Evolutionary conservation across 2,888 invertebrate species (phyloP), one percentile per base, ranked within the genome.

Genomic region (Octonoba sinensis): DNA sequence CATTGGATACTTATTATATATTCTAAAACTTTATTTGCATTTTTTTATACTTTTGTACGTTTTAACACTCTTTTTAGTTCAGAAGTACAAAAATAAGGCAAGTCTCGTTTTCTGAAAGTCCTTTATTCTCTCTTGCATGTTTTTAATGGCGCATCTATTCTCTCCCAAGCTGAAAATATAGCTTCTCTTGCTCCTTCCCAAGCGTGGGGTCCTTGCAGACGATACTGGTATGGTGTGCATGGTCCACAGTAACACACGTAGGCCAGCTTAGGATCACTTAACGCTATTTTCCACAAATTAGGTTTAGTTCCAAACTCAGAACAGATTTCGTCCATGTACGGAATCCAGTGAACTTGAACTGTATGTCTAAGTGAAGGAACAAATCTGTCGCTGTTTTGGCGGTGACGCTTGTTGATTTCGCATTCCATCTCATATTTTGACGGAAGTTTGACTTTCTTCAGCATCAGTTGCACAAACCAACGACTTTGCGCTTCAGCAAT

Each of bases 401-500:
- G 79, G 46, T 85, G 85, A 79, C 88, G 88, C 16, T 77, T 46
- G 3, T 82, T 83, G 16, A 89, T 87, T 77, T 89, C 88, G 15
- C 73, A 73, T 85, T 85, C 84, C 89, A 89, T 89, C 20, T 86
- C 85, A 0, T 84, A 77, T 44, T 82, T 76, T 1, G 85, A 72
- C 2, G 89, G 89, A 18, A 90, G 85, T 15, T 66, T 84, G 1
- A 85, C 69, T 3, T 85, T 83, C 1, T 85, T 84, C 8, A 87
- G 88, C 66, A 89, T 87, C 12, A 89, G 86, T 47, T 86, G 85
- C 0, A 87, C 86, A 57, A 88, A 89, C 84, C 89, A 87, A 15
- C 90, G 86, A 47, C 88, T 87, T 84, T 90, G 90, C 83, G 89
- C 85, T 84, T 90, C 90, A 12, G 88, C 86, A 2, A 90, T 88